These are phyloP conservation scores for Hypercompe scribonia DNA, from an alignment of 2,888 invertebrate genomes.

Conservation along the genomic window DNA sequence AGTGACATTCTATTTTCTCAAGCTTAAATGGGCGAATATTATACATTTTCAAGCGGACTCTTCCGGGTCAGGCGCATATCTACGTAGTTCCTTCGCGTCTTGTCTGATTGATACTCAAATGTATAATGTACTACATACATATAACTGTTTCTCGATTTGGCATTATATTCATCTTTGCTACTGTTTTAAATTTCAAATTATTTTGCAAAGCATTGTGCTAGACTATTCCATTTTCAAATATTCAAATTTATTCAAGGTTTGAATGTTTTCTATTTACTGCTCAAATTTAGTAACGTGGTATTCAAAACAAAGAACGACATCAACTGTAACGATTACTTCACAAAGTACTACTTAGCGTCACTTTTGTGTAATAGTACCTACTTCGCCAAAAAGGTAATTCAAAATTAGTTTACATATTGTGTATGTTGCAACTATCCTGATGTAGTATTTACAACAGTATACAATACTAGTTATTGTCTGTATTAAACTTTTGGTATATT, in stretches of 20 bases:
- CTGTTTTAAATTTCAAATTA: slow-evolving; percentile 54
- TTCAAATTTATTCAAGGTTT: slow-evolving; percentile 61
- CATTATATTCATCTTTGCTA: slow-evolving; percentile 25
- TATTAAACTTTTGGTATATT: too few relatives aligned
- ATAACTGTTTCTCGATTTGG: slow-evolving; percentile 25
- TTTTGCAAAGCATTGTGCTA: slow-evolving; percentile 51
- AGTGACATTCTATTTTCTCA: too few relatives aligned
- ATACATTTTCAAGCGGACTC: neutral
- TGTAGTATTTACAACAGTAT: neutral
- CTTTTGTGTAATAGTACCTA: slow-evolving; percentile 14
- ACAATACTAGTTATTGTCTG: neutral
- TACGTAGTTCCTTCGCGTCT: neutral
- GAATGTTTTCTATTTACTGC: slow-evolving; percentile 51
- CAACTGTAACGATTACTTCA: slow-evolving; percentile 17
- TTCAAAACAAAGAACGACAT: slow-evolving; percentile 27
- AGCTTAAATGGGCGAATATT: too few relatives aligned
- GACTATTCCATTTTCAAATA: slow-evolving; percentile 48
- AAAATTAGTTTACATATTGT: neutral
- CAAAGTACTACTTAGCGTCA: slow-evolving; percentile 9
- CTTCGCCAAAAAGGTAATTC: neutral
- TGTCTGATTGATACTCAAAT: neutral
- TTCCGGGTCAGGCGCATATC: neutral
- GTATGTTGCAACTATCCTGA: neutral
- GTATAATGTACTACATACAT: neutral
- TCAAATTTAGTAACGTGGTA: slow-evolving; percentile 46